phyloP scores from a whole-genome alignment of 2,113 vertebrate species.

The Platichthys stellatus region DNA sequence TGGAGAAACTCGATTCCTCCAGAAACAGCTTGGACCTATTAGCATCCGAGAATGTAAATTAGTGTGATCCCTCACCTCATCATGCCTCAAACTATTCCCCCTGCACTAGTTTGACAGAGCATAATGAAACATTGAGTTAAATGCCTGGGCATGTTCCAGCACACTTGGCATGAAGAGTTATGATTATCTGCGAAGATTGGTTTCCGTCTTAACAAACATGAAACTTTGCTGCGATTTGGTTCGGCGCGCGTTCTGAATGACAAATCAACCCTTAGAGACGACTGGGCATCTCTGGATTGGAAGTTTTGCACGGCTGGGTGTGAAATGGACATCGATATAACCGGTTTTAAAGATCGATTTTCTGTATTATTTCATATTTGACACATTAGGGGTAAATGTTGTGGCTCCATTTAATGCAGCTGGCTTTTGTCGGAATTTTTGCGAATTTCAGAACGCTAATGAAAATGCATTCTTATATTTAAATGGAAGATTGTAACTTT shows the following conservation, averaged over 20 bases:
- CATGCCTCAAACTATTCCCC: conserved; percentile 51
- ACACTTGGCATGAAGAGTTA: conserved; percentile 40
- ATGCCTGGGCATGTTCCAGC: conserved; percentile 42
- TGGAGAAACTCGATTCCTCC: conserved; percentile 38
- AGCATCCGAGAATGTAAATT: conserved; percentile 60
- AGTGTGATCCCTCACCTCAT: conserved; percentile 58
- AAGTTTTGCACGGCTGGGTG: conserved; percentile 23
- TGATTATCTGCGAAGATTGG: conserved; percentile 45
- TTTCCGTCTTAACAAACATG: conserved; percentile 39
- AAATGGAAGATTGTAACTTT: neutral
- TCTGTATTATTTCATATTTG: conserved; percentile 13
- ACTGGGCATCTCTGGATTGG: conserved; percentile 5
- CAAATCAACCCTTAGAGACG: conserved; percentile 38
- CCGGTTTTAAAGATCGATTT: conserved; percentile 19
- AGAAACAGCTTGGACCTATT: conserved; percentile 65
- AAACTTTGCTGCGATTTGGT: conserved; percentile 32
- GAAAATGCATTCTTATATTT: neutral
- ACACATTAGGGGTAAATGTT: conserved; percentile 1
- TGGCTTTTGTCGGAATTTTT: neutral
- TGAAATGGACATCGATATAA: conserved; percentile 40
- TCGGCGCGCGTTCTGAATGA: conserved; percentile 26
- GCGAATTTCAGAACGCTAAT: neutral
- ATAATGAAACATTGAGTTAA: conserved; percentile 48
- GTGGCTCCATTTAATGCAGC: neutral
- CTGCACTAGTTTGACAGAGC: conserved; percentile 48